These are phyloP conservation scores for Emys orbicularis DNA, from an alignment of 2,797 vertebrate species.

Conservation along the genomic window DNA sequence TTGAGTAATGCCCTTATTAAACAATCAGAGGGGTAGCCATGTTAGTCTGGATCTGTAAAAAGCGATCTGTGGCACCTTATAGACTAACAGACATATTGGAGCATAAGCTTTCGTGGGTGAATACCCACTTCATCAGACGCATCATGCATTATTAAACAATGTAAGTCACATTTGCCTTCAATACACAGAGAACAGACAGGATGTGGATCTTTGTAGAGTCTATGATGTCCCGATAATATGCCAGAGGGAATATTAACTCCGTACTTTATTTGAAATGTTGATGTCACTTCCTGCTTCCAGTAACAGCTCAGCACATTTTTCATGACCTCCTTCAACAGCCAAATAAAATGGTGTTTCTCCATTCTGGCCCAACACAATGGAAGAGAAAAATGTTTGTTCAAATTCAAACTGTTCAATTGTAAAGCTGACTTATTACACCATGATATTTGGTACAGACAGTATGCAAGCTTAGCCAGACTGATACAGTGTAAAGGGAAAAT, in stretches of 20 bases:
- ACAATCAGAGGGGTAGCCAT: neutral
- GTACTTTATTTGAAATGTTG: slow-evolving; percentile 85
- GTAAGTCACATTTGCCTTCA: neutral
- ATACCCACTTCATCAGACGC: too few relatives aligned
- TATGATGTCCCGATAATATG: neutral
- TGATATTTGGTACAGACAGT: neutral
- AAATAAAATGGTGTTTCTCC: slow-evolving; percentile 81
- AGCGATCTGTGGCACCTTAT: too few relatives aligned
- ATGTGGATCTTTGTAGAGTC: neutral
- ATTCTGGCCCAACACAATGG: slow-evolving; percentile 56
- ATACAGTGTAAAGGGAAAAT: neutral
- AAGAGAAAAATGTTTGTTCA: slow-evolving; percentile 9
- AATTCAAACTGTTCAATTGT: neutral
- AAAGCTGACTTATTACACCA: neutral
- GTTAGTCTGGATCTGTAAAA: too few relatives aligned
- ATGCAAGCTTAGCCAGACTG: neutral
- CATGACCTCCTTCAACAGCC: slow-evolving; percentile 80
- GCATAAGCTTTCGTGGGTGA: too few relatives aligned
- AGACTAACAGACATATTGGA: too few relatives aligned
- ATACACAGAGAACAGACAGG: neutral
- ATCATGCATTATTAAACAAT: neutral
- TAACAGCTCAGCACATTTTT: slow-evolving; percentile 86
- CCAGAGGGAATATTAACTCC: neutral
- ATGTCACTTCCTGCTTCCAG: slow-evolving; percentile 89
- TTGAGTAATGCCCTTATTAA: accelerated